phyloP scores from a whole-genome alignment of 2,888 invertebrate species.

The Cerastis leucographa region DNA sequence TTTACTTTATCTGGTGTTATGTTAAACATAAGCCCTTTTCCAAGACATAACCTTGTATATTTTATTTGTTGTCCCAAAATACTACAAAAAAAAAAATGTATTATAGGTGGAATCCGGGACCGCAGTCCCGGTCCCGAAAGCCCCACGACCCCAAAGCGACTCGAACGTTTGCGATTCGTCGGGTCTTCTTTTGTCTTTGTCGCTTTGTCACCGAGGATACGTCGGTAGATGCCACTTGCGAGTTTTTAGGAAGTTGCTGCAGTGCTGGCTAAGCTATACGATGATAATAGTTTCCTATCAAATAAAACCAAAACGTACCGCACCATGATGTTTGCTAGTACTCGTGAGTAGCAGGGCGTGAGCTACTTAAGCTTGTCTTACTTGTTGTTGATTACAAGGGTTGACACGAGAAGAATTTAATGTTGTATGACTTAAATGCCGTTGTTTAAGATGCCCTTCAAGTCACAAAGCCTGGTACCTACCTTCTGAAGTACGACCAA shows the following conservation, averaged over 20 bases:
- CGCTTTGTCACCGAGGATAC: slow-evolving; percentile 67
- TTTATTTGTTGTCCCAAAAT: no score
- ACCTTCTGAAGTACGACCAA: background rate
- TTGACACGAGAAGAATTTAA: background rate
- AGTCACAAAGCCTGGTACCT: background rate
- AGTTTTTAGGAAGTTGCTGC: slow-evolving; percentile 18
- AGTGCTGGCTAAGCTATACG: slow-evolving; percentile 1
- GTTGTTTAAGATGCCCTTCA: background rate
- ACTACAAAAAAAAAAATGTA: no score
- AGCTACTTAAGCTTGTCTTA: background rate
- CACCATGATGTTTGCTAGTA: no score
- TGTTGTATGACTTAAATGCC: background rate
- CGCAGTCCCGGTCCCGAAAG: no score
- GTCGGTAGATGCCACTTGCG: slow-evolving; percentile 60
- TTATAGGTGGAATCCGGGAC: no score
- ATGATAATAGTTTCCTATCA: no score
- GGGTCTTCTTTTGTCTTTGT: slow-evolving; percentile 68
- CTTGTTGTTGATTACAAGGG: background rate
- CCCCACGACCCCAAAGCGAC: no score
- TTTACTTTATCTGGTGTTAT: no score
- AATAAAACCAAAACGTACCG: background rate
- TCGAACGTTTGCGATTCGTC: slow-evolving; percentile 56
- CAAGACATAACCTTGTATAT: no score
- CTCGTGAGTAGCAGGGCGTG: no score
- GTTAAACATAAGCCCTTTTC: no score